Base-by-base conservation (phyloP, 2,888 invertebrate species). In the Limulus polyphemus region DNA sequence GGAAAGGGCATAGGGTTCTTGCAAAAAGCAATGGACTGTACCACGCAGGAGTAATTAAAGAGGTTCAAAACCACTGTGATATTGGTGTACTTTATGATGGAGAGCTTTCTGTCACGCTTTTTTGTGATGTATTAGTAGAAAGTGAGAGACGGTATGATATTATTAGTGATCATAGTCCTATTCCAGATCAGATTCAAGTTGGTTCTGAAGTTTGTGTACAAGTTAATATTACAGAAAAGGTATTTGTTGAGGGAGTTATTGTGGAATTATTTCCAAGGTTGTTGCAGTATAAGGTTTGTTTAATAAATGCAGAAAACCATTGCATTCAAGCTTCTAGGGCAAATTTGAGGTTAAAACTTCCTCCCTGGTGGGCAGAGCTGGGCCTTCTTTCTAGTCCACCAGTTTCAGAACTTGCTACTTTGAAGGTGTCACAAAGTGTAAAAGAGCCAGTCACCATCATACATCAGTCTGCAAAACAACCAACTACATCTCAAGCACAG, bases 311-410 rank as follows among this genome's bases (percentile, higher is more conserved):
- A 16, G 64, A 59, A 49, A 60, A 51, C 56, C 48, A 57, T 49
- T 65, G 58, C 14, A 62, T 56, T 10, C 69, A 70, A 47, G 69
- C 73, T n/a, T 87, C 90, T 73, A 82, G 97, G 50, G 91, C 95
- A 7, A 92, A 94, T 75, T 80, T 98, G 64, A 83, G 98, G 46
- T 81, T 98, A 47, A 79, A 95, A 69, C 84, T 88, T 74, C 93
- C 95, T 14, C 98, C 97, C 0, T 98, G 98, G 97, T 90, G 88
- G 79, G 98, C 97, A 73, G 97, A 98, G 78, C 77, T 97, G 63
- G 90, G 87, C 14, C 54, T 54, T 54, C 32, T 17, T 32, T 17
- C 54, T 54, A 54, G 54, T 54, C 54, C 54, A 13, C 54, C 54
- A n/a, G 14, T 54, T 11, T n/a, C 54, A 11, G 54, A 54, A n/a